A percentile compares a stretch with the other conserved stretches of the same genome.
These are phyloP conservation scores for Ceratosolen fusciceps DNA, from an alignment of 1,140 invertebrate genomes.

Conservation along the genomic window DNA sequence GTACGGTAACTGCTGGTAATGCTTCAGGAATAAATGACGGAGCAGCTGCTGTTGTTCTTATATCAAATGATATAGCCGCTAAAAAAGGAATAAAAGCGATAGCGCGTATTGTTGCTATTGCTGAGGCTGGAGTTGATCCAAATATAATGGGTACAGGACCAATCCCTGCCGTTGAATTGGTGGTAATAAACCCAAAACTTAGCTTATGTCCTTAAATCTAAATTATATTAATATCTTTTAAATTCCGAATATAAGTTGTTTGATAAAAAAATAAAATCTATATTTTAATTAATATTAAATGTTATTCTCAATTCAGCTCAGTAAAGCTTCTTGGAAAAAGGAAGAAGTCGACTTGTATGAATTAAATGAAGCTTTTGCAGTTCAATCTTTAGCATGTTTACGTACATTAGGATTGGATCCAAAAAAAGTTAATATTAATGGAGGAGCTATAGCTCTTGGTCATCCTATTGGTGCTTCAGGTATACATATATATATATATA, in stretches of 20 bases:
- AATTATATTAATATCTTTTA: no score
- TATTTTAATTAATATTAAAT: neutral
- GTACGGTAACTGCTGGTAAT: conserved; percentile 86
- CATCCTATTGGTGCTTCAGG: conserved; percentile 91
- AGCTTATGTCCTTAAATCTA: no score
- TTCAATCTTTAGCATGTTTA: conserved; percentile 79
- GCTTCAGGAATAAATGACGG: conserved; percentile 90
- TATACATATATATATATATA: conserved; percentile 55
- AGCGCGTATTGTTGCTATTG: conserved; percentile 78
- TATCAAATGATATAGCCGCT: conserved; percentile 74
- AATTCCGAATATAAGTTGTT: no score
- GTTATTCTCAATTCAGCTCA: conserved; percentile 72
- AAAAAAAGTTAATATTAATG: conserved; percentile 84
- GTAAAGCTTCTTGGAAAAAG: conserved; percentile 84
- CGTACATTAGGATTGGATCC: conserved; percentile 78
- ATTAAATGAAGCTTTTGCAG: conserved; percentile 90
- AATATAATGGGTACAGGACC: conserved; percentile 84
- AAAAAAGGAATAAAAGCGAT: conserved; percentile 72
- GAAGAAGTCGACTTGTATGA: conserved; percentile 91
- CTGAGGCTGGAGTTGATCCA: conserved; percentile 81
- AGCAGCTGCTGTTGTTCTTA: conserved; percentile 84
- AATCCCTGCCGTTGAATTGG: conserved; percentile 77
- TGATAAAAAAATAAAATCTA: neutral
- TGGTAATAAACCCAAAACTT: conserved; percentile 71
- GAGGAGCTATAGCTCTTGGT: conserved; percentile 91